Base-by-base conservation (phyloP, 2,113 vertebrate species). In the Cottus gobio region DNA sequence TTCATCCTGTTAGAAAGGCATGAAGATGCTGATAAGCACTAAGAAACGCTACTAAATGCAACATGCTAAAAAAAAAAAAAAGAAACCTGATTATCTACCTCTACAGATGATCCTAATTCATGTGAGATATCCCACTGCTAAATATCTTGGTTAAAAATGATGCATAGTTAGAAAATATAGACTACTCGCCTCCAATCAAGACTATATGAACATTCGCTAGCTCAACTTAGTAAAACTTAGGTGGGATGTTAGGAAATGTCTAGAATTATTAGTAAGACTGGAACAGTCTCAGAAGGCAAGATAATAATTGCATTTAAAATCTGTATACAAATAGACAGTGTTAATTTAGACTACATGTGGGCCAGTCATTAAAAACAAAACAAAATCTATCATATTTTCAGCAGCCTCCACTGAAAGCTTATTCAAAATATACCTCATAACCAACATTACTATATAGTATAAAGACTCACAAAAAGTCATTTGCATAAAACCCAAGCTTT, bases 131-230 rank as follows among this genome's bases (percentile, higher is more conserved):
- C 85, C 77, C 89, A 91, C 86, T 70, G 82, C 91, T 93, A 93
- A 94, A 94, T 94, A 87, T 93, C 89, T 90, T 85, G 71, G 84
- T 92, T 94, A 93, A 90, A 93, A 94, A 92, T 42, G 24, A 95
- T 95, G 94, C 95, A 95, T 95, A 95, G 95, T 92, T 94, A 91
- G 85, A 92, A 93, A 89, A 92, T 87, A 87, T 90, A 90, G 85
- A 87, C 89, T 88, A 85, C 71, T 88, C 54, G 48, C 83, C 89
- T 87, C 87, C 86, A 81, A 90, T 87, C 85, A 86, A 80, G 70
- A 87, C 84, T 72, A 89, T 34, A 64, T 68, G 57, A 83, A 90
- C 87, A 90, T 84, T 82, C 72, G 77, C 90, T 85, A 71, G 81
- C 85, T 93, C 89, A 78, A 90, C 77, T 73, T 87, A 79, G 87